These are phyloP conservation scores for Drosophila ogumai DNA, from an alignment of 1,140 invertebrate species.

Conservation along the genomic window DNA sequence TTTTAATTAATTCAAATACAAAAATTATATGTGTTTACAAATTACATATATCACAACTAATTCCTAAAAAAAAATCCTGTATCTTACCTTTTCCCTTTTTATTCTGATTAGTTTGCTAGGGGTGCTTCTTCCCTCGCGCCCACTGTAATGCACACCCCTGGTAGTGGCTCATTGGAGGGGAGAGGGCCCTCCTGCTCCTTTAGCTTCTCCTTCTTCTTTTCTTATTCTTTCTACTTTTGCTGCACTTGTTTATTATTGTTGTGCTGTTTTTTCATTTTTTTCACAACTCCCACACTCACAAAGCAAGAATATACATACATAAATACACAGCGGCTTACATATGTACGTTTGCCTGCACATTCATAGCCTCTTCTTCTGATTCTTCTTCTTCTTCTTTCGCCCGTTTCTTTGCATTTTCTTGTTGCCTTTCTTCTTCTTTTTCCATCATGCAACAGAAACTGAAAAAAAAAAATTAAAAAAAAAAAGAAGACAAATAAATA, in stretches of 20 bases:
- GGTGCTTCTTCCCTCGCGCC: not conserved
- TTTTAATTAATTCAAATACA: not conserved
- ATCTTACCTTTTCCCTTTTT: not conserved
- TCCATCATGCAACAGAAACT: conserved; percentile 55
- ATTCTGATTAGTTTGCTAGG: conserved; percentile 7
- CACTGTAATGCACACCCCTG: conserved; percentile 1
- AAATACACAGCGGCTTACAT: conserved; percentile 15
- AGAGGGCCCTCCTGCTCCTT: conserved; percentile 44
- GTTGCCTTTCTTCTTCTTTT: conserved; percentile 58
- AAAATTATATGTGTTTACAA: not conserved
- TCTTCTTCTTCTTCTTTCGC: conserved; percentile 43
- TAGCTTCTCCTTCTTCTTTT: conserved; percentile 16
- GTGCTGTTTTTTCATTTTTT: conserved; percentile 15
- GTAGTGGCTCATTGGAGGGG: conserved; percentile 25
- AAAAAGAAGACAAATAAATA: conserved; percentile 32
- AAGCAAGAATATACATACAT: not conserved
- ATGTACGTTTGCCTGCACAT: conserved; percentile 47
- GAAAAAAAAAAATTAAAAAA: conserved; percentile 3
- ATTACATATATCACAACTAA: not conserved
- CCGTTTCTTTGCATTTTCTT: conserved; percentile 52
- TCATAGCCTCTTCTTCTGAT: conserved; percentile 35
- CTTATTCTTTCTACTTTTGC: conserved; percentile 47
- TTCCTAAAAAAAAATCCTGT: not conserved
- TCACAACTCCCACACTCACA: conserved; percentile 21
- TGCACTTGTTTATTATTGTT: conserved; percentile 54